Conservation (phyloP, 2,888 invertebrate species). For the Ctenicera cuprea region DNA sequence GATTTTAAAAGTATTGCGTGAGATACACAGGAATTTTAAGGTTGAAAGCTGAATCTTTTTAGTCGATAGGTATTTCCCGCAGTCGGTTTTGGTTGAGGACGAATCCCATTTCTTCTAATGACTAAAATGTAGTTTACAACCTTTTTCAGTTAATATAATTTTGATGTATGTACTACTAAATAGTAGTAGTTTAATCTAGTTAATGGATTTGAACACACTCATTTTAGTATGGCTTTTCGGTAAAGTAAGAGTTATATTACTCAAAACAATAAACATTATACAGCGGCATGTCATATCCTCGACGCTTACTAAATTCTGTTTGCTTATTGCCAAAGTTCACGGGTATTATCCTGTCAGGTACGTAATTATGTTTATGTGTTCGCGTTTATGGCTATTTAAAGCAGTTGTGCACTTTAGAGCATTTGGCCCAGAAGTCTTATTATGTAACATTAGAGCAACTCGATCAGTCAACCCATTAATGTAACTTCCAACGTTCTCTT, state of each 20-base stretch:
- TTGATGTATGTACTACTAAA: too few relatives aligned
- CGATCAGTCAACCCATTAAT: neutral
- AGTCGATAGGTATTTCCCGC: too few relatives aligned
- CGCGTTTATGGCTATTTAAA: neutral
- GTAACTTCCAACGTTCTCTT: conserved; percentile 1
- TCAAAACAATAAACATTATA: conserved; percentile 4
- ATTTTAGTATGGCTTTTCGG: neutral
- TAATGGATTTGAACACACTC: neutral
- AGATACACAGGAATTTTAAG: too few relatives aligned
- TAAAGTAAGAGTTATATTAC: conserved; percentile 2
- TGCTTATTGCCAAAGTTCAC: conserved; percentile 7
- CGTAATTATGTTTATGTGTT: neutral
- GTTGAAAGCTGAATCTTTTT: too few relatives aligned
- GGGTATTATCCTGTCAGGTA: conserved; percentile 1
- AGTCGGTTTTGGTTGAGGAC: too few relatives aligned
- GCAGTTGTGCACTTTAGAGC: neutral
- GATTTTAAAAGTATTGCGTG: too few relatives aligned
- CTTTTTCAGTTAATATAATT: too few relatives aligned
- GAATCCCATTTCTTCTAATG: too few relatives aligned
- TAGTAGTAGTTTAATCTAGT: neutral
- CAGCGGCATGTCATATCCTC: neutral
- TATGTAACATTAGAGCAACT: conserved; percentile 1
- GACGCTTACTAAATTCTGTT: conserved; percentile 5
- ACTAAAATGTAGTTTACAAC: too few relatives aligned
- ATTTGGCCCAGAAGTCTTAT: neutral